These are phyloP conservation scores for Hylaeus volcanicus DNA, from an alignment of 1,140 invertebrate genomes.

Conservation along the genomic window DNA sequence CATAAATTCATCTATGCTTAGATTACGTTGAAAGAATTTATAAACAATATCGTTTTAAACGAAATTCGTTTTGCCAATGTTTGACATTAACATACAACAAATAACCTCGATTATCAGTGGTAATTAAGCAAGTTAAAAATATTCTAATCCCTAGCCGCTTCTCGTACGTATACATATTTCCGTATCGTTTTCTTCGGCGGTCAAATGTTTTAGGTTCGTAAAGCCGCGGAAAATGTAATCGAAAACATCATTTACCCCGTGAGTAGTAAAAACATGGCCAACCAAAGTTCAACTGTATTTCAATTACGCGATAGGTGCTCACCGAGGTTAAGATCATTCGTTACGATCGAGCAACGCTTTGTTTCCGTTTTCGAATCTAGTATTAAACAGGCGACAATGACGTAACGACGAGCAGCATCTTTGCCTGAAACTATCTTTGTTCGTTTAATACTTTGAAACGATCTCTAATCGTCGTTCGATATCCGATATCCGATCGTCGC, in stretches of 20 bases:
- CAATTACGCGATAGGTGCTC: background rate
- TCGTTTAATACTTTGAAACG: background rate
- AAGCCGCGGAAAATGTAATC: no score
- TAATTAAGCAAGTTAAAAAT: no score
- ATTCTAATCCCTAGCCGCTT: no score
- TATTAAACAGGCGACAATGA: constrained; percentile 39
- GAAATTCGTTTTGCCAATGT: no score
- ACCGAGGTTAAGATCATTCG: background rate
- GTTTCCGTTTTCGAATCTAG: constrained; percentile 29
- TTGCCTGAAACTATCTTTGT: constrained; percentile 5
- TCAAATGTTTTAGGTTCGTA: no score
- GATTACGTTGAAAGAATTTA: background rate
- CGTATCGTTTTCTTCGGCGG: no score
- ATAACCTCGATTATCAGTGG: no score
- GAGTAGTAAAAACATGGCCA: no score
- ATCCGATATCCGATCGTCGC: background rate
- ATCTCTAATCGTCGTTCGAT: background rate
- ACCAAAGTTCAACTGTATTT: background rate
- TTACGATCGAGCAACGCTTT: constrained; percentile 35
- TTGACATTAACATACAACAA: no score
- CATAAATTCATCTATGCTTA: no score
- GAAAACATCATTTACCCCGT: no score
- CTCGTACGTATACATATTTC: no score
- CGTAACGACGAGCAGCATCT: constrained; percentile 28
- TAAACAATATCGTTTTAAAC: background rate